Evolutionary conservation across 1,140 invertebrate species (phyloP), one percentile per base, ranked within the genome.

Genomic region (Atopsyche davidsoni): DNA sequence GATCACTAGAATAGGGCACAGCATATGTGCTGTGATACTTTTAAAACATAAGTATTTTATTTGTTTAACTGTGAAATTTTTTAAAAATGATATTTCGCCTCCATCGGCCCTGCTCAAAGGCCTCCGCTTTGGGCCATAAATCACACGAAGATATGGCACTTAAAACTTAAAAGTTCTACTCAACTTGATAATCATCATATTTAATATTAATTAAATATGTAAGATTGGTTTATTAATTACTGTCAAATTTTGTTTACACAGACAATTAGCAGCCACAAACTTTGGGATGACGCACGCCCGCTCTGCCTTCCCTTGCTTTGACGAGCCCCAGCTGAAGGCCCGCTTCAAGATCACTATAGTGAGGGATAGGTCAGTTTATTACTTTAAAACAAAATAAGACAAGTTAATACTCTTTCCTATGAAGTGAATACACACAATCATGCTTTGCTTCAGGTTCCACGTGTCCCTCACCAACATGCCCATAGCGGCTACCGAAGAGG

Each of bases 221-320:
- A n/a, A n/a, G n/a, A n/a, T n/a, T n/a, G n/a, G n/a, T n/a, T n/a
- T n/a, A n/a, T n/a, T n/a, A n/a, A n/a, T n/a, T n/a, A n/a, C n/a
- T n/a, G n/a, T 53, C 35, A 53, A 42, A 47, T 57, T 51, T 59
- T 49, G 32, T 48, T 62, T n/a, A n/a, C n/a, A n/a, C 61, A 96
- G 92, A 65, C 86, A 87, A 61, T 76, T 97, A 44, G 92, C 92
- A 0, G 89, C 93, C 2, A 97, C 95, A 1, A 89, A 97, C 63
- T 98, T 99, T 64, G 89, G 97, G 67, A 85, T 96, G 40, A 95
- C 92, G 4, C 89, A 90, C 56, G 96, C 96, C 0, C 77, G 96
- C 13, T 82, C 86, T 47, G 92, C 94, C 0, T 99, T 98, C 64
- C 96, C 96, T 0, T 98, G 94, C 64, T 92, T 97, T 60, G 96